Evolutionary conservation across 2,888 invertebrate species (phyloP).

Genomic region (Drosophila niveifrons): DNA sequence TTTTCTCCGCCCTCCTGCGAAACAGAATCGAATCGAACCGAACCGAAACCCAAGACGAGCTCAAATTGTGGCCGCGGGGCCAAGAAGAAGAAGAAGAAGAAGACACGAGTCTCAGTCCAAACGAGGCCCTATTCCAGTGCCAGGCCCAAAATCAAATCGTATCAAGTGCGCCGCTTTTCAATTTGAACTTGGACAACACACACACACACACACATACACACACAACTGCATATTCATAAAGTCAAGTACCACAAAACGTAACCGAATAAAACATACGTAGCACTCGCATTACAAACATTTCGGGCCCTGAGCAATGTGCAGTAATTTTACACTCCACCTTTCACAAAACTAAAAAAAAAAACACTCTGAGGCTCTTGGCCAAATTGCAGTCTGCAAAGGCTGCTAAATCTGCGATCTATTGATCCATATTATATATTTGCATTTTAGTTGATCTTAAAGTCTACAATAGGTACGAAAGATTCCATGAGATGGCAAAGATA

Average conservation of each 20-base stretch:
- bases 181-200: slow-evolving; percentile 29
- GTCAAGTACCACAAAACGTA: not conserved
- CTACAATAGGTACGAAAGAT: no score
- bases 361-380: not conserved
- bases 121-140: not conserved
- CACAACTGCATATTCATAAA: slow-evolving; percentile 4
- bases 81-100: slow-evolving; percentile 4
- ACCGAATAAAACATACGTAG: not conserved
- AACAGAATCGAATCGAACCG: slow-evolving; percentile 7
- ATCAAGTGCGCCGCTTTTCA: slow-evolving; percentile 64
- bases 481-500: no score
- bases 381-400: not conserved
- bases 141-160: slow-evolving; percentile 34
- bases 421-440: not conserved
- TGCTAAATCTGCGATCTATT: not conserved
- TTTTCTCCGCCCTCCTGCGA: slow-evolving; percentile 19
- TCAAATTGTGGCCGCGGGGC: not conserved
- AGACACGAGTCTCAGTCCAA: not conserved
- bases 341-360: not conserved
- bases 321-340: not conserved
- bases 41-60: slow-evolving; percentile 23
- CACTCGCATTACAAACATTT: not conserved
- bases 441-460: no score
- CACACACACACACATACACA: slow-evolving; percentile 4
- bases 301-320: not conserved